phyloP scores from a whole-genome alignment of 2,113 vertebrate species.

The Grammomys surdaster region DNA sequence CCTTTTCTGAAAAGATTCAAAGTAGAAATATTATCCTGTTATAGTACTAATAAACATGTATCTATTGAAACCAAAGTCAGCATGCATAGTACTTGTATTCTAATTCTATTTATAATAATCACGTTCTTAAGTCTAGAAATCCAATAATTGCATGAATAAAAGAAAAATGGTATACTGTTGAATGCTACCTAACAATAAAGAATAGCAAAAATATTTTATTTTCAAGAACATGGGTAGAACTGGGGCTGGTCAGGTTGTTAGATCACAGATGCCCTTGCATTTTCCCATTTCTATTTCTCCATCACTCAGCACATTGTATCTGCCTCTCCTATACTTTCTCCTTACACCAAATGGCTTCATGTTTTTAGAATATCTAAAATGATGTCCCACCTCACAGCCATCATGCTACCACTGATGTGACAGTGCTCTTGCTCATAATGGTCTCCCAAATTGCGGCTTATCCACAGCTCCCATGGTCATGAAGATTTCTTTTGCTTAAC shows the following conservation, averaged over 20 bases:
- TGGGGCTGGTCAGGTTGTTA: too few relatives aligned
- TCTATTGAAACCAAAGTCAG: neutral
- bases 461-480: neutral
- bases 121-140: neutral
- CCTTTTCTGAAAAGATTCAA: neutral
- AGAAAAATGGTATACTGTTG: too few relatives aligned
- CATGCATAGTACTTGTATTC: neutral
- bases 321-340: neutral
- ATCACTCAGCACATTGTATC: neutral
- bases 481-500: neutral
- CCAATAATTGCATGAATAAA: neutral
- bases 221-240: neutral
- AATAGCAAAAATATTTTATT: neutral
- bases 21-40: neutral
- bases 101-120: neutral
- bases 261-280: neutral
- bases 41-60: neutral
- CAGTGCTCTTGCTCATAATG: neutral
- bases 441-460: too few relatives aligned
- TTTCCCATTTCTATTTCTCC: neutral
- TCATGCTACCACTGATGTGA: neutral
- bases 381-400: neutral
- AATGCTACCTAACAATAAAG: neutral
- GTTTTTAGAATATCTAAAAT: neutral
- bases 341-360: neutral